phyloP scores from a whole-genome alignment of 1,140 invertebrate genomes.

The Drosophila paulistorum region DNA sequence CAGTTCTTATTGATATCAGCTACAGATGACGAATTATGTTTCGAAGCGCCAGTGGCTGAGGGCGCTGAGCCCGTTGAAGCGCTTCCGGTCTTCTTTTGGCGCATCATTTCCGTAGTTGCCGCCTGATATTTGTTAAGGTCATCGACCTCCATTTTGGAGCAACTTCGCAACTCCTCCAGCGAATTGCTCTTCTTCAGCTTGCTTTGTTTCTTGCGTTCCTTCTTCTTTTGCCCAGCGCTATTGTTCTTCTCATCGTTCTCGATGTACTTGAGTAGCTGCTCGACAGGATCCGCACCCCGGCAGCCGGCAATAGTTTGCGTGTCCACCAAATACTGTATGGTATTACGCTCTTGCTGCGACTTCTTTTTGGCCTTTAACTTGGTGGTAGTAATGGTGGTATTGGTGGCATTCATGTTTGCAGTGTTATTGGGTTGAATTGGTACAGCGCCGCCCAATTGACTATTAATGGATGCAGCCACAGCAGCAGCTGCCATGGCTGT shows the following conservation, averaged over 20 bases:
- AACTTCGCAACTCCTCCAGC: constrained; percentile 86
- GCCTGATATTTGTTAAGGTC: constrained; percentile 81
- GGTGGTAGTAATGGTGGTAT: constrained; percentile 32
- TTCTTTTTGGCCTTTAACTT: constrained; percentile 73
- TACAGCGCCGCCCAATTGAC: constrained; percentile 30
- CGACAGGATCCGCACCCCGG: constrained; percentile 85
- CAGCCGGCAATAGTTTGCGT: constrained; percentile 85
- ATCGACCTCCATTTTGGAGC: constrained; percentile 78
- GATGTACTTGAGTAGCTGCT: constrained; percentile 84
- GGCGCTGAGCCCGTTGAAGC: background rate
- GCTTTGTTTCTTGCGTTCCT: constrained; percentile 73
- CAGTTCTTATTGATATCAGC: constrained; percentile 63
- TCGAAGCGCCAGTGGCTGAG: constrained; percentile 15
- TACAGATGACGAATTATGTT: constrained; percentile 66
- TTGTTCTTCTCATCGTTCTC: constrained; percentile 69
- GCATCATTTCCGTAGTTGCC: constrained; percentile 82
- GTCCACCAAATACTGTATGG: constrained; percentile 83
- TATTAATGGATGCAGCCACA: constrained; percentile 54
- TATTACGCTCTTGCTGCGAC: constrained; percentile 83
- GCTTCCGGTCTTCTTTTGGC: constrained; percentile 59
- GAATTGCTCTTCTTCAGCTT: constrained; percentile 87
- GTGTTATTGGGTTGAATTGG: background rate
- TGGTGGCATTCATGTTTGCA: constrained; percentile 26
- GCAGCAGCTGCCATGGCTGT: constrained; percentile 63
- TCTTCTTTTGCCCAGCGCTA: constrained; percentile 56